phyloP scores from a whole-genome alignment of 2,797 vertebrate genomes.

The Poecile montanus region DNA sequence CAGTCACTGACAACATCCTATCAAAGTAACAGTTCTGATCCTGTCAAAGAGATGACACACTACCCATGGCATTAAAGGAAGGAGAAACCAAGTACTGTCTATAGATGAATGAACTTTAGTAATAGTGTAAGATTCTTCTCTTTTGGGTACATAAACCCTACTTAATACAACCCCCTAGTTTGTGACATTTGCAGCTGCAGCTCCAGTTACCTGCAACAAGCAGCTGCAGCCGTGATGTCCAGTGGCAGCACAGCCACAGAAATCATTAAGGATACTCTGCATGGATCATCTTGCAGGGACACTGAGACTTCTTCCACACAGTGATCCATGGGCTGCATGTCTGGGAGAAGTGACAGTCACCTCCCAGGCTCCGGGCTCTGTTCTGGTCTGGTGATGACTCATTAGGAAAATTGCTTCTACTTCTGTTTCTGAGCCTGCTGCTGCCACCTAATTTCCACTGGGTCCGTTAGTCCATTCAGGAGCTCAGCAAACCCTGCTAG shows the following conservation, averaged over 20 bases:
- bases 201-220: background rate
- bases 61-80: background rate
- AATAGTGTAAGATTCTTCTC: background rate
- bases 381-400: background rate
- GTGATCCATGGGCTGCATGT: rapidly evolving
- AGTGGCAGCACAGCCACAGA: background rate
- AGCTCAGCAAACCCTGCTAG: background rate
- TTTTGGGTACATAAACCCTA: background rate
- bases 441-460: conserved; percentile 8
- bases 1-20: background rate
- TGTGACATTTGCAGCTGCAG: background rate
- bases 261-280: background rate
- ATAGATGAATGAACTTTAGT: background rate
- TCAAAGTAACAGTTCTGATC: background rate
- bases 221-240: background rate
- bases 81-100: background rate
- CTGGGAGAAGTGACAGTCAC: background rate
- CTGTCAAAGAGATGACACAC: background rate
- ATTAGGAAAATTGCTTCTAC: conserved; percentile 22
- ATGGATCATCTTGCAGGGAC: background rate
- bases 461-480: background rate
- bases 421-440: background rate
- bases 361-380: background rate
- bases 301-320: background rate
- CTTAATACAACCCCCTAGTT: background rate